A percentile compares a stretch with the other conserved stretches of the same genome.
These are phyloP conservation scores for Probaryconus sp. DNA, from an alignment of 1,140 invertebrate species.

Conservation along the genomic window DNA sequence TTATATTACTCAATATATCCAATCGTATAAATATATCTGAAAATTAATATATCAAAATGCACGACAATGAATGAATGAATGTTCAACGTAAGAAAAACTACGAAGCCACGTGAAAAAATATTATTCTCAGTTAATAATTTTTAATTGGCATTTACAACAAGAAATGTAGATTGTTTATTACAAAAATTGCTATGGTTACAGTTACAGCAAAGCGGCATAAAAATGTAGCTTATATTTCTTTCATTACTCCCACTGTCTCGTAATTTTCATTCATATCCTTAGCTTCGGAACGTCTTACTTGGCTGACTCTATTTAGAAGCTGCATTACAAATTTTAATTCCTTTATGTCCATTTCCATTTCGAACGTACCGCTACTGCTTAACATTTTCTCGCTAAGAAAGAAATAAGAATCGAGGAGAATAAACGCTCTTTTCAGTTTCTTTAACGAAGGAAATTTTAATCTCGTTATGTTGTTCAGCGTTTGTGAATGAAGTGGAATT, in stretches of 20 bases:
- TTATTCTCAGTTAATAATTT: too few relatives aligned
- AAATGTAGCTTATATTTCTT: slow-evolving; percentile 39
- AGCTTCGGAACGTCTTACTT: slow-evolving; percentile 42
- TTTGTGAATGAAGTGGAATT: too few relatives aligned
- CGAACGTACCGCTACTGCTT: slow-evolving; percentile 16
- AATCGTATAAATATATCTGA: background rate
- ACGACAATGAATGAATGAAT: too few relatives aligned
- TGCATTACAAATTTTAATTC: slow-evolving; percentile 49
- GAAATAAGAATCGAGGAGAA: too few relatives aligned
- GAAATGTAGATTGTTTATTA: too few relatives aligned
- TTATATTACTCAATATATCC: too few relatives aligned
- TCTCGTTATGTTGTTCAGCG: too few relatives aligned
- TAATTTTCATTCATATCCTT: slow-evolving; percentile 40
- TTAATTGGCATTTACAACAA: too few relatives aligned
- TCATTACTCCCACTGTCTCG: slow-evolving; percentile 34
- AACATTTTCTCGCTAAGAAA: slow-evolving; percentile 20
- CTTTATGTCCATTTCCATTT: slow-evolving; percentile 33
- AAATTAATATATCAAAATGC: background rate
- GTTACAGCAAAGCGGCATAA: too few relatives aligned
- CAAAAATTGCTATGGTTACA: too few relatives aligned
- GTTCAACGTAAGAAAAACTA: too few relatives aligned
- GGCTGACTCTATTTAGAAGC: slow-evolving; percentile 44
- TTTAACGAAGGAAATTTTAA: slow-evolving; percentile 13
- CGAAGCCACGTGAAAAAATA: too few relatives aligned
- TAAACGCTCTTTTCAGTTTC: slow-evolving; percentile 10